Evolutionary conservation across 1,140 invertebrate genomes (phyloP).

Genomic region (Saccostrea glomerata): DNA sequence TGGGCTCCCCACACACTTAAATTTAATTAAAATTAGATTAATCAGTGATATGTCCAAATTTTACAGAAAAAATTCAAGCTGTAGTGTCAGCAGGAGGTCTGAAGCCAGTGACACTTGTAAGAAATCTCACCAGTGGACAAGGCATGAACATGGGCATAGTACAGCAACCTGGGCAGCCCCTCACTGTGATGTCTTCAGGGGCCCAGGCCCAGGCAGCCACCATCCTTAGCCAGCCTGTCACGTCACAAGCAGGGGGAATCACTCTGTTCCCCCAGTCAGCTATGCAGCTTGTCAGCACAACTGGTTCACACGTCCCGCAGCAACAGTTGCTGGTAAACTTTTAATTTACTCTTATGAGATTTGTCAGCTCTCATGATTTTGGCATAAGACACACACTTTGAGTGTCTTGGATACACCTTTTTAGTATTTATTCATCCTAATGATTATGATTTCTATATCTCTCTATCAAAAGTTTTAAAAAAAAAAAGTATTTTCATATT

Average conservation of each 20-base stretch:
- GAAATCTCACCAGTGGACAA: constrained; percentile 49
- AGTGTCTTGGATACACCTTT: no score
- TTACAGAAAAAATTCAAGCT: constrained; percentile 61
- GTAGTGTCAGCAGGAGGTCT: constrained; percentile 54
- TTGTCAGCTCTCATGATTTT: no score
- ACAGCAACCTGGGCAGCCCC: constrained; percentile 53
- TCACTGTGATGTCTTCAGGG: constrained; percentile 46
- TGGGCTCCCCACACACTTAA: neutral
- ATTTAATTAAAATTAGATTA: neutral
- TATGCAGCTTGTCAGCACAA: constrained; percentile 55
- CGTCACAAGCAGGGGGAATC: constrained; percentile 47
- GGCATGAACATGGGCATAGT: constrained; percentile 46
- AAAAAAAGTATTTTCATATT: no score
- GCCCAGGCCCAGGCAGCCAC: constrained; percentile 6
- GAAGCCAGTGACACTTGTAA: constrained; percentile 56
- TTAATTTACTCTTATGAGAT: no score
- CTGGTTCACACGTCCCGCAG: constrained; percentile 46
- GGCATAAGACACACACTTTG: no score
- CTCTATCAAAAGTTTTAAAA: no score
- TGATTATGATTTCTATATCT: no score
- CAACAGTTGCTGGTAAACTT: constrained; percentile 54
- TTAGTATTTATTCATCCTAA: no score
- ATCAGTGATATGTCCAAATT: neutral
- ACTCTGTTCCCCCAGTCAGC: constrained; percentile 48
- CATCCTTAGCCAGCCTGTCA: constrained; percentile 57